phyloP scores from a whole-genome alignment of 1,140 invertebrate genomes.

The roundworm (Caenorhabditis elegans) region DNA sequence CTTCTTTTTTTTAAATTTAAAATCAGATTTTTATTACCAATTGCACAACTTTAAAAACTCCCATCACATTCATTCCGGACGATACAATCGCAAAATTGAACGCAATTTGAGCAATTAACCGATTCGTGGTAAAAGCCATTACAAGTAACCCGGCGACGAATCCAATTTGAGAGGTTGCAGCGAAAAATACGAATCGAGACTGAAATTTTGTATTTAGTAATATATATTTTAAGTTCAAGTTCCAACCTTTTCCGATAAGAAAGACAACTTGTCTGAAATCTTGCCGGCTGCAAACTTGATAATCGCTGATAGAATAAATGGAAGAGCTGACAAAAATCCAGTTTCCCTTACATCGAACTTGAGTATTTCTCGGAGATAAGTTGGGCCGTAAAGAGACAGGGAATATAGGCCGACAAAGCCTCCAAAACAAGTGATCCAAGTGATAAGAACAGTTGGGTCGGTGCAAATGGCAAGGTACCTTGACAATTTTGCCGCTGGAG shows the following conservation, averaged over 20 bases:
- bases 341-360: conserved; percentile 48
- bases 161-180: conserved; percentile 48
- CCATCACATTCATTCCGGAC: conserved; percentile 54
- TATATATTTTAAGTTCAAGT: too few species aligned
- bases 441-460: conserved; percentile 44
- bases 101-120: conserved; percentile 42
- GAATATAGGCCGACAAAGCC: conserved; percentile 50
- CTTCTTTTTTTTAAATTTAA: too few species aligned
- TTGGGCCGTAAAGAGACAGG: conserved; percentile 49
- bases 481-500: not conserved
- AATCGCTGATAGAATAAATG: conserved; percentile 51
- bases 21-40: too few species aligned
- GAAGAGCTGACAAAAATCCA: conserved; percentile 55
- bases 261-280: too few species aligned
- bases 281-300: conserved; percentile 50
- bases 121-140: conserved; percentile 18
- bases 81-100: conserved; percentile 56
- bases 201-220: not conserved
- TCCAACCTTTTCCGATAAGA: too few species aligned
- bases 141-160: conserved; percentile 45
- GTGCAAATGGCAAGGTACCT: conserved; percentile 47
- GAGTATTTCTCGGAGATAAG: conserved; percentile 55
- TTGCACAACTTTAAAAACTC: conserved; percentile 54
- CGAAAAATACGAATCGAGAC: conserved; percentile 53
- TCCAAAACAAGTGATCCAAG: conserved; percentile 44